phyloP scores from a whole-genome alignment of 2,797 vertebrate genomes.

The Danio choprae region DNA sequence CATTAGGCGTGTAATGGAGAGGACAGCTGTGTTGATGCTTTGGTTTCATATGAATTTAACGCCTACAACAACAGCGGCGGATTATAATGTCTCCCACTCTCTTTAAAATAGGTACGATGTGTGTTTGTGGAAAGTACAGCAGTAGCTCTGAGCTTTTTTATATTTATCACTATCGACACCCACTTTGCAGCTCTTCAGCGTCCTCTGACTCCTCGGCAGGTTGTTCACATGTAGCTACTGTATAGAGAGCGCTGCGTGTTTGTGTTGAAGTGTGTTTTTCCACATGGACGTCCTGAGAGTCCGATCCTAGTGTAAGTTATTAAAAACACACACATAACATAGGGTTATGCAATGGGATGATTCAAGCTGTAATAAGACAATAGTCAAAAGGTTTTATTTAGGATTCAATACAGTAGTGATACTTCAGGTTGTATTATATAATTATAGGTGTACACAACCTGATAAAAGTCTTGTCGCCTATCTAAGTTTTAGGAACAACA shows the following conservation, averaged over 20 bases:
- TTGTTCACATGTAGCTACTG: slow-evolving; percentile 38
- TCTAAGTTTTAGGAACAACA: no score
- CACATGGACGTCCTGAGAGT: slow-evolving; percentile 61
- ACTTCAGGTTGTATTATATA: no score
- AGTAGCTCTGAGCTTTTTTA: slow-evolving; percentile 29
- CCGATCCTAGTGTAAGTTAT: slow-evolving; percentile 75
- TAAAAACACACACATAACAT: slow-evolving; percentile 68
- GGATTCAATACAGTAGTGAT: background rate
- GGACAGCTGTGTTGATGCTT: slow-evolving; percentile 28
- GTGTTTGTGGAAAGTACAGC: slow-evolving; percentile 17
- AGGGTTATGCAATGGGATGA: slow-evolving; percentile 64
- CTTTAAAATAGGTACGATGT: slow-evolving; percentile 34
- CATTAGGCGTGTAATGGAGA: slow-evolving; percentile 48
- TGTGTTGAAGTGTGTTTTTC: slow-evolving; percentile 70
- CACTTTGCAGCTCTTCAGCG: slow-evolving; percentile 18
- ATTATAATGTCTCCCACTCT: slow-evolving; percentile 37
- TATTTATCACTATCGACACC: slow-evolving; percentile 14
- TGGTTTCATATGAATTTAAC: slow-evolving; percentile 36
- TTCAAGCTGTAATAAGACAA: slow-evolving; percentile 35
- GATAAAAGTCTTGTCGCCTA: no score
- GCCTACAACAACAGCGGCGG: slow-evolving; percentile 40
- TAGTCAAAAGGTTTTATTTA: background rate
- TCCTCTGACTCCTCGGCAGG: slow-evolving; percentile 49
- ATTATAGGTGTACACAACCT: no score
- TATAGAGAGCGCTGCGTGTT: slow-evolving; percentile 46